phyloP scores from a whole-genome alignment of 1,140 invertebrate genomes.

The Cephus cinctus region DNA sequence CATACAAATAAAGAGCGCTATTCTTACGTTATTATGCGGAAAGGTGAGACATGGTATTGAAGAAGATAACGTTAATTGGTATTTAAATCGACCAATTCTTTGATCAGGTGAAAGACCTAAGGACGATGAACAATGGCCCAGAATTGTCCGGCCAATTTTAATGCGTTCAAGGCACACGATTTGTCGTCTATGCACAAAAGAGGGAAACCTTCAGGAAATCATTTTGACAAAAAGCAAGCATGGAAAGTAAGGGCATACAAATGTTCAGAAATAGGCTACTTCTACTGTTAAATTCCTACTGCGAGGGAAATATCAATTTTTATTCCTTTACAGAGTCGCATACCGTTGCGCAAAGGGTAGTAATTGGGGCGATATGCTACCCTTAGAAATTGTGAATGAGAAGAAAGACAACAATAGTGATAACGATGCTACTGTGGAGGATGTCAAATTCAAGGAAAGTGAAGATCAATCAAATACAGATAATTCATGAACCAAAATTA shows the following conservation, averaged over 20 bases:
- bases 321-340: slow-evolving; percentile 52
- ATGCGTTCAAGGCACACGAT: slow-evolving; percentile 68
- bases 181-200: slow-evolving; percentile 74
- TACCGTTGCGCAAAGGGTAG: slow-evolving; percentile 70
- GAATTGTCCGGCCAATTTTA: slow-evolving; percentile 69
- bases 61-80: slow-evolving; percentile 8
- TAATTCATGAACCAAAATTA: too few species aligned
- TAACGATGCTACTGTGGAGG: too few species aligned
- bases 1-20: slow-evolving; percentile 59
- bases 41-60: slow-evolving; percentile 59
- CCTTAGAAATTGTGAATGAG: slow-evolving; percentile 48
- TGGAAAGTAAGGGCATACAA: slow-evolving; percentile 60
- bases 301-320: slow-evolving; percentile 1
- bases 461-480: too few species aligned
- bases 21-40: slow-evolving; percentile 78
- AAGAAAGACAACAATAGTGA: slow-evolving; percentile 19
- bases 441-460: too few species aligned
- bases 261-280: slow-evolving; percentile 18
- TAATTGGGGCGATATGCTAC: slow-evolving; percentile 74
- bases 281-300: slow-evolving; percentile 11
- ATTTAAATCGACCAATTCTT: slow-evolving; percentile 11
- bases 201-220: slow-evolving; percentile 74
- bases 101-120: slow-evolving; percentile 50
- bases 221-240: slow-evolving; percentile 74
- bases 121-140: slow-evolving; percentile 68